These are phyloP conservation scores for Uloborus diversus DNA, from an alignment of 1,140 invertebrate species.

Conservation along the genomic window DNA sequence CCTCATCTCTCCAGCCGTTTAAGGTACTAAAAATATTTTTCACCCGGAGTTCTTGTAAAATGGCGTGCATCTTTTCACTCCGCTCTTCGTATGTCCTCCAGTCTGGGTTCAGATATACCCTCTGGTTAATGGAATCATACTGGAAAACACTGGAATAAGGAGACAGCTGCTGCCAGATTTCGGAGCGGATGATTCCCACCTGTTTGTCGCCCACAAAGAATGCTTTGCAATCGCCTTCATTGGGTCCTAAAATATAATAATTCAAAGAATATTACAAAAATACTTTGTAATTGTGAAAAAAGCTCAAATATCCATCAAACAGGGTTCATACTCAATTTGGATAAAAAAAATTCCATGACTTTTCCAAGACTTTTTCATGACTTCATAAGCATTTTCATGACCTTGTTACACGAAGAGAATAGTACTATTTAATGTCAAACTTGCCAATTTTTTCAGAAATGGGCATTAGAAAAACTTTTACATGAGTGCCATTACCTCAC, in stretches of 20 bases:
- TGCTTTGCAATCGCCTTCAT: slow-evolving; percentile 71
- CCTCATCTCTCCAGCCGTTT: slow-evolving; percentile 91
- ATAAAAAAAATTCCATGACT: too few species aligned
- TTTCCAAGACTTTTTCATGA: too few species aligned
- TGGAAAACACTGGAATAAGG: slow-evolving; percentile 83
- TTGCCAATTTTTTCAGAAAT: too few species aligned
- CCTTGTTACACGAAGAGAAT: too few species aligned
- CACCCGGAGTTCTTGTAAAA: slow-evolving; percentile 76
- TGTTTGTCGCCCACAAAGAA: slow-evolving; percentile 87
- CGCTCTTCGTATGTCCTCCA: slow-evolving; percentile 84
- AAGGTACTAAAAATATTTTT: slow-evolving; percentile 76
- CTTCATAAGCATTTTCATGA: too few species aligned
- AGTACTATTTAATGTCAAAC: too few species aligned
- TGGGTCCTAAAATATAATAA: slow-evolving; percentile 1
- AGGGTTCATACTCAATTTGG: too few species aligned
- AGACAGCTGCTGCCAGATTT: slow-evolving; percentile 80
- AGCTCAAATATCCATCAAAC: background rate
- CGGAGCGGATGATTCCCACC: slow-evolving; percentile 84
- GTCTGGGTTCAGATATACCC: slow-evolving; percentile 82
- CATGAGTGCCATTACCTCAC: too few species aligned
- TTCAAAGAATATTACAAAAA: too few species aligned
- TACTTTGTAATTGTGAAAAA: too few species aligned
- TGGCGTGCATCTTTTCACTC: slow-evolving; percentile 79
- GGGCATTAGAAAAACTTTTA: too few species aligned
- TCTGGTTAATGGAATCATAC: slow-evolving; percentile 67